These are phyloP conservation scores for Halichondria panicea DNA, from an alignment of 37 sponge, comb jelly and placozoan genomes.

Conservation along the genomic window DNA sequence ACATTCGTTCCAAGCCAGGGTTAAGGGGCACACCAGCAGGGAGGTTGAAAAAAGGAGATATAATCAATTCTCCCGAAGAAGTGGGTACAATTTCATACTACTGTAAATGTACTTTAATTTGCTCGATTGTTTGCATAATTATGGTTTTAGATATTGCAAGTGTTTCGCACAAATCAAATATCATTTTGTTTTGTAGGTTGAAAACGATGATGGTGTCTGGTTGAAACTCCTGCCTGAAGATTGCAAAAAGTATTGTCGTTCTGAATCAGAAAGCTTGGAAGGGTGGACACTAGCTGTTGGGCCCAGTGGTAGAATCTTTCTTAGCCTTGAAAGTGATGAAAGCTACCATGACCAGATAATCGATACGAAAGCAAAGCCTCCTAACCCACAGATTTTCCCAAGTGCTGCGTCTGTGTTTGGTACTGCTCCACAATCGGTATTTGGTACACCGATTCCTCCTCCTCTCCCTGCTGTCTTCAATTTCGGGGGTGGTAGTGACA, in stretches of 20 bases:
- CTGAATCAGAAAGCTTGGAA: constrained; percentile 42
- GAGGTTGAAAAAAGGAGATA: constrained; percentile 60
- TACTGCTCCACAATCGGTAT: constrained; percentile 31
- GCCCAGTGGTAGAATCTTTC: constrained; percentile 63
- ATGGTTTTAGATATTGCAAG: not conserved
- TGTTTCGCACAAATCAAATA: not conserved
- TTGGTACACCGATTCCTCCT: constrained; percentile 28
- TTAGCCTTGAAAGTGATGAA: constrained; percentile 53
- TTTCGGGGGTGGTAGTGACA: constrained; percentile 12
- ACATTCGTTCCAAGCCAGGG: constrained; percentile 78
- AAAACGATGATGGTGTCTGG: constrained; percentile 89
- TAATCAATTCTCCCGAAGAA: constrained; percentile 71
- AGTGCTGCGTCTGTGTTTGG: constrained; percentile 80
- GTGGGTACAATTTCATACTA: no score
- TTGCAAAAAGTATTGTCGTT: constrained; percentile 62
- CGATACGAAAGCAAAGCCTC: not conserved
- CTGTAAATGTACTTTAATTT: no score
- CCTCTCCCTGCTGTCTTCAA: constrained; percentile 9
- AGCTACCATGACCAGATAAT: constrained; percentile 37
- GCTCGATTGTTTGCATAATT: not conserved
- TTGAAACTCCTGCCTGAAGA: constrained; percentile 70
- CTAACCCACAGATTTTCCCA: constrained; percentile 22
- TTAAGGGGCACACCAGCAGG: constrained; percentile 80
- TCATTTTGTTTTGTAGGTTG: constrained; percentile 34
- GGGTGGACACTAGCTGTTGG: constrained; percentile 86